Conservation (phyloP, 1,140 invertebrate species). For the Rhysida immarginata region DNA sequence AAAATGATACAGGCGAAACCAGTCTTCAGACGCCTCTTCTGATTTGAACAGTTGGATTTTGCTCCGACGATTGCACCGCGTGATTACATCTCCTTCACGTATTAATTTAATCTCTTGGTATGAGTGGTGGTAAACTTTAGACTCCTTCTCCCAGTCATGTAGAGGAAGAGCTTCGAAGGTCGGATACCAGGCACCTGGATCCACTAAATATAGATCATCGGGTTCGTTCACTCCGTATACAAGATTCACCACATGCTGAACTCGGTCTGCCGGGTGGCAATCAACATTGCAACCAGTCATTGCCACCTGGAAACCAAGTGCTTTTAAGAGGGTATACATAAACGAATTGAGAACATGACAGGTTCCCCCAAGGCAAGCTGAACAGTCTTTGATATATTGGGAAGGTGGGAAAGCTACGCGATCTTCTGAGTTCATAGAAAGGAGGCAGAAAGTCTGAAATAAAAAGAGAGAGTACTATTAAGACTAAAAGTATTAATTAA, state of each 20-base stretch:
- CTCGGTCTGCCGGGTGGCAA: not conserved
- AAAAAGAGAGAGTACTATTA: too few species aligned
- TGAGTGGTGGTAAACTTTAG: not conserved
- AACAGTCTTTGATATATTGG: not conserved
- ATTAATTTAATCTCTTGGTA: not conserved
- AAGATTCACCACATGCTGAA: not conserved
- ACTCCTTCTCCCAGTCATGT: not conserved
- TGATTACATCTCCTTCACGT: not conserved
- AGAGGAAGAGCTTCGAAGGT: not conserved
- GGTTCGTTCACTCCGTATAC: not conserved
- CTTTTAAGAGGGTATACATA: not conserved
- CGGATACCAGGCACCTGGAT: not conserved
- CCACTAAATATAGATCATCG: not conserved
- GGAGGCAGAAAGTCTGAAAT: too few species aligned
- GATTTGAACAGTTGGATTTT: not conserved
- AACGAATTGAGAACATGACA: not conserved
- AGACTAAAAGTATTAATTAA: too few species aligned
- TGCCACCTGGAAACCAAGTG: not conserved
- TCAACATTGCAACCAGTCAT: not conserved
- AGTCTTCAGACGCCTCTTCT: not conserved
- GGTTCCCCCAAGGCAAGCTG: not conserved
- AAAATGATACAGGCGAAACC: not conserved
- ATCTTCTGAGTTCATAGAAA: too few species aligned
- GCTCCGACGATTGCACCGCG: not conserved
- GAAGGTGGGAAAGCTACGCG: too few species aligned